phyloP scores from a whole-genome alignment of 2,888 invertebrate species.

The Chorisops tibialis region DNA sequence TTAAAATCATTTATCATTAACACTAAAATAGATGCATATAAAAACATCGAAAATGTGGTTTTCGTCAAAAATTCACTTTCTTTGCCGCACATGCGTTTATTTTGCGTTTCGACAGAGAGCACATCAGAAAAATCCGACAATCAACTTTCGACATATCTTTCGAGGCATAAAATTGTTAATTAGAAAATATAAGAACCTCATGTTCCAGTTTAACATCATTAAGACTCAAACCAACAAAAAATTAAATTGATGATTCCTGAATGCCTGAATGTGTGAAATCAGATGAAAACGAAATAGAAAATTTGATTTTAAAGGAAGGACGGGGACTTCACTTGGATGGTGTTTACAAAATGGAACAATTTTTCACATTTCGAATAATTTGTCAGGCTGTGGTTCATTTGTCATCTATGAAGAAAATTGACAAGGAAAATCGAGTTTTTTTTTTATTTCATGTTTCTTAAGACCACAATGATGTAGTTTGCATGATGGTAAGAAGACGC shows the following conservation, averaged over 20 bases:
- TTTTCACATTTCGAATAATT: constrained; percentile 32
- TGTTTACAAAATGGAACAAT: constrained; percentile 30
- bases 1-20: constrained; percentile 11
- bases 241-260: constrained; percentile 19
- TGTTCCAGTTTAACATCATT: constrained; percentile 1
- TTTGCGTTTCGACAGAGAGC: too few relatives aligned
- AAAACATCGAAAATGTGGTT: not conserved
- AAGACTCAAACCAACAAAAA: not conserved
- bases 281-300: constrained; percentile 1
- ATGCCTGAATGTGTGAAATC: constrained; percentile 9
- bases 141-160: not conserved
- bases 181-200: not conserved
- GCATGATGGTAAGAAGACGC: too few relatives aligned
- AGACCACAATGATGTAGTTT: too few relatives aligned
- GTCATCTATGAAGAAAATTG: constrained; percentile 27
- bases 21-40: not conserved
- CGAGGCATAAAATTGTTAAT: constrained; percentile 8
- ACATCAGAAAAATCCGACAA: not conserved
- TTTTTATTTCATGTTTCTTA: not conserved
- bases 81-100: too few relatives aligned
- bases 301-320: constrained; percentile 10
- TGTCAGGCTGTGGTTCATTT: constrained; percentile 31
- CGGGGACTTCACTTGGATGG: not conserved
- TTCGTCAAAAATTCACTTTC: not conserved
- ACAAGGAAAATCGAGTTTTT: constrained; percentile 7